Conservation (phyloP, 2,888 invertebrate genomes). For the Meghimatium bilineatum region DNA sequence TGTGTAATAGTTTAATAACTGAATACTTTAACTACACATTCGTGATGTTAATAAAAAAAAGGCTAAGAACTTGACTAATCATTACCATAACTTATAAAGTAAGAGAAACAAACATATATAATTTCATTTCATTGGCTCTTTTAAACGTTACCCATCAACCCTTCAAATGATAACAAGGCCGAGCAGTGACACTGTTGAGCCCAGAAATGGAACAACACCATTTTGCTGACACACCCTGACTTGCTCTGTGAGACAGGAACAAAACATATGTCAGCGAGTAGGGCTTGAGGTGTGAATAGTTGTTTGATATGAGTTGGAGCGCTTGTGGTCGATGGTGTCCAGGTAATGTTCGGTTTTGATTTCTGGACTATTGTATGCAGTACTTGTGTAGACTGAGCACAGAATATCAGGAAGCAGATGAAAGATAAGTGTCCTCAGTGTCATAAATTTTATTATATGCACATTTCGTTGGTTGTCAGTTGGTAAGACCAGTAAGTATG, state of each 20-base stretch:
- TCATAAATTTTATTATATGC: constrained; percentile 25
- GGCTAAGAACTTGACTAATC: not conserved
- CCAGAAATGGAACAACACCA: constrained; percentile 29
- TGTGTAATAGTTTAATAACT: no score
- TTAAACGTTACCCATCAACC: constrained; percentile 44
- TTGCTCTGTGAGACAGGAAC: constrained; percentile 52
- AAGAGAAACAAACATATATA: not conserved
- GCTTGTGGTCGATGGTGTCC: constrained; percentile 28
- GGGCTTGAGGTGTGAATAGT: constrained; percentile 19
- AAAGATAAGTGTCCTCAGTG: constrained; percentile 29
- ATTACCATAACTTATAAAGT: not conserved
- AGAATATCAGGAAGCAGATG: constrained; percentile 24
- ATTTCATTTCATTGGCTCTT: constrained; percentile 8
- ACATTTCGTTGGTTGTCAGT: constrained; percentile 2
- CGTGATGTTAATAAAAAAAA: no score
- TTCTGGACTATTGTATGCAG: constrained; percentile 38
- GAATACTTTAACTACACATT: no score
- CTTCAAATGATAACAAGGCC: constrained; percentile 43
- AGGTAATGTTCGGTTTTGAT: constrained; percentile 17
- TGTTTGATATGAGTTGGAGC: constrained; percentile 17
- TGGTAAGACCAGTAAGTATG: constrained; percentile 6
- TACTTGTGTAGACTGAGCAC: constrained; percentile 10
- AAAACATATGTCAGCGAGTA: constrained; percentile 44
- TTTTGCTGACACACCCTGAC: constrained; percentile 40
- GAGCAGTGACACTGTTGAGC: constrained; percentile 33